These are phyloP conservation scores for Lasioglossum villosulum DNA, from an alignment of 2,888 invertebrate genomes.

Conservation along the genomic window DNA sequence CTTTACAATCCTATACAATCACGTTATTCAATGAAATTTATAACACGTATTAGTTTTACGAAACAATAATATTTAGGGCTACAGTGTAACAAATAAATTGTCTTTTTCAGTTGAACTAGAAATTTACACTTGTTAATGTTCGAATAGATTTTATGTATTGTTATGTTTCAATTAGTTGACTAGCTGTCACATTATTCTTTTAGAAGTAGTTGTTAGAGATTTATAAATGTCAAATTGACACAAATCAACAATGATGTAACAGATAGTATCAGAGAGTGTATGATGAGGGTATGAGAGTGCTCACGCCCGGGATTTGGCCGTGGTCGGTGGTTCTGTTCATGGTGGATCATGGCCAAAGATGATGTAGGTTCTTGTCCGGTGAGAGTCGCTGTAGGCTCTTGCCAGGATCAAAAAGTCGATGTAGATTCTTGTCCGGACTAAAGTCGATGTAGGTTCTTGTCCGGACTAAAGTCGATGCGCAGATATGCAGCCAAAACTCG, in stretches of 20 bases:
- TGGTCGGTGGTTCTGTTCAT: too few species aligned
- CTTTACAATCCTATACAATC: slow-evolving; percentile 34
- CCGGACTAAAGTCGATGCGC: too few species aligned
- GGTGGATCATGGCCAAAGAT: too few species aligned
- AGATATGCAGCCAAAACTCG: too few species aligned
- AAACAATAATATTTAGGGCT: neutral
- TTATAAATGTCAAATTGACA: neutral
- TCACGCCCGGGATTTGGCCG: too few species aligned
- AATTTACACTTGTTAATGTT: slow-evolving; percentile 7
- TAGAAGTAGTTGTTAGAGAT: slow-evolving; percentile 19
- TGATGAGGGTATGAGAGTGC: too few species aligned
- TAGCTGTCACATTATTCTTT: slow-evolving; percentile 9
- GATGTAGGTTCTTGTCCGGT: too few species aligned
- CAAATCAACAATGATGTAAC: neutral
- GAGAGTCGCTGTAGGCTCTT: too few species aligned
- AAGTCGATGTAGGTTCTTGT: too few species aligned
- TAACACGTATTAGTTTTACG: neutral
- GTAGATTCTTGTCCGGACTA: too few species aligned
- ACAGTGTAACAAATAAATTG: neutral
- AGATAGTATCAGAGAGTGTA: too few species aligned
- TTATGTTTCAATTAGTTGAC: neutral
- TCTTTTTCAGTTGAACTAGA: neutral
- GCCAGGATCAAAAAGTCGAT: too few species aligned
- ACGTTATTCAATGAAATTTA: neutral
- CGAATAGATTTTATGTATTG: slow-evolving; percentile 4